phyloP scores from a whole-genome alignment of 2,113 vertebrate genomes.

The Xiphophorus hellerii region DNA sequence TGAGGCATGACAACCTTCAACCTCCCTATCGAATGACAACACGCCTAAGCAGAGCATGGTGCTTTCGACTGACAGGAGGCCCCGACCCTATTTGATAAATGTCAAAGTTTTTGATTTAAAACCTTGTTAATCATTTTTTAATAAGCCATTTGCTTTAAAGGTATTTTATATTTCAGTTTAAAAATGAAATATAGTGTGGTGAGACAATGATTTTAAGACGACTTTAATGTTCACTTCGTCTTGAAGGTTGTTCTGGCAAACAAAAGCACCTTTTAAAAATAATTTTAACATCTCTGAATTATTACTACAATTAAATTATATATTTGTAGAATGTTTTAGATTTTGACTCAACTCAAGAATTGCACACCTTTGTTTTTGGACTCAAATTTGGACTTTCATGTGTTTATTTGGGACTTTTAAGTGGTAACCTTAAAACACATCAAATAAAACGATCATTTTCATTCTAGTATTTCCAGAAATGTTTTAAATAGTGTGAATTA shows the following conservation, averaged over 20 bases:
- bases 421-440: not conserved
- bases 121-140: too few relatives aligned
- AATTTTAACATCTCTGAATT: not conserved
- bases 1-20: conserved; percentile 69
- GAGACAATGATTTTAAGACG: not conserved
- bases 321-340: too few relatives aligned
- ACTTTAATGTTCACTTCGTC: not conserved
- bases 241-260: not conserved
- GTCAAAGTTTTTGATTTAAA: not conserved
- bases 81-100: conserved; percentile 11
- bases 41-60: conserved; percentile 46
- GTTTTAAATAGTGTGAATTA: not conserved
- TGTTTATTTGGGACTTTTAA: not conserved
- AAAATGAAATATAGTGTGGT: not conserved
- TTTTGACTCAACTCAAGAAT: too few relatives aligned
- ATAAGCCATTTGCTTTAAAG: not conserved
- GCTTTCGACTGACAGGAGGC: conserved; percentile 33
- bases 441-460: not conserved
- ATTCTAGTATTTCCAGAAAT: not conserved
- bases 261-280: not conserved
- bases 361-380: too few relatives aligned
- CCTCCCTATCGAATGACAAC: conserved; percentile 71
- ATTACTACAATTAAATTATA: not conserved
- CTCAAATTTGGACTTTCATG: too few relatives aligned
- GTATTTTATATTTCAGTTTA: not conserved